These are phyloP conservation scores for Branchellion lobata DNA, from an alignment of 2,888 invertebrate genomes.

Conservation along the genomic window DNA sequence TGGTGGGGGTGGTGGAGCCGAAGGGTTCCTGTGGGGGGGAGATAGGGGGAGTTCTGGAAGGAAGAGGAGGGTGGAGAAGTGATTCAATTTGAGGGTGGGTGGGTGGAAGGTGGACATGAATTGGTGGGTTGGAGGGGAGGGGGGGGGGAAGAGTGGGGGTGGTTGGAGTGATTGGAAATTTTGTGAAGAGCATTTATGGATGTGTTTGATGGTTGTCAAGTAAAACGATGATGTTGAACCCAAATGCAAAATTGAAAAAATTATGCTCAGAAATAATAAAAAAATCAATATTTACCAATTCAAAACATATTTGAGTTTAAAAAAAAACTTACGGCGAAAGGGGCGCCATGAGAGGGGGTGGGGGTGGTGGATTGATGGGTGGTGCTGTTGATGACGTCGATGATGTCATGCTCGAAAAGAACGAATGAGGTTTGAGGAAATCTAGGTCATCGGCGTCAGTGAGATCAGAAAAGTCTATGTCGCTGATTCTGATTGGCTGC, in stretches of 20 bases:
- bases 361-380: not conserved
- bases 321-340: too few relatives aligned
- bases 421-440: slow-evolving; percentile 49
- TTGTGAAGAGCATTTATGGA: too few relatives aligned
- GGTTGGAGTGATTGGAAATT: not conserved
- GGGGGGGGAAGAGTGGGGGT: slow-evolving; percentile 49
- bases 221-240: too few relatives aligned
- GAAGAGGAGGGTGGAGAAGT: too few relatives aligned
- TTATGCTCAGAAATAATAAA: too few relatives aligned
- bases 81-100: slow-evolving; percentile 55
- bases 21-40: not conserved
- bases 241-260: too few relatives aligned
- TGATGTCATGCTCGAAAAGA: not conserved
- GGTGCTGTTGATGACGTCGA: not conserved
- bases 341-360: slow-evolving; percentile 53
- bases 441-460: slow-evolving; percentile 79
- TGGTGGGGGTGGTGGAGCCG: slow-evolving; percentile 55
- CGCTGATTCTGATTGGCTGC: slow-evolving; percentile 71
- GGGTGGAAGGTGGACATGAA: slow-evolving; percentile 42
- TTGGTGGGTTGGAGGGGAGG: slow-evolving; percentile 52
- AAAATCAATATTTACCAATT: too few relatives aligned
- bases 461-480: slow-evolving; percentile 93
- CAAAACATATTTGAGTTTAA: too few relatives aligned
- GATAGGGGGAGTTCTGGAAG: too few relatives aligned
- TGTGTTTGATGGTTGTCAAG: too few relatives aligned